Evolutionary conservation across 2,113 vertebrate species (phyloP).

Genomic region (Desmodus rotundus): DNA sequence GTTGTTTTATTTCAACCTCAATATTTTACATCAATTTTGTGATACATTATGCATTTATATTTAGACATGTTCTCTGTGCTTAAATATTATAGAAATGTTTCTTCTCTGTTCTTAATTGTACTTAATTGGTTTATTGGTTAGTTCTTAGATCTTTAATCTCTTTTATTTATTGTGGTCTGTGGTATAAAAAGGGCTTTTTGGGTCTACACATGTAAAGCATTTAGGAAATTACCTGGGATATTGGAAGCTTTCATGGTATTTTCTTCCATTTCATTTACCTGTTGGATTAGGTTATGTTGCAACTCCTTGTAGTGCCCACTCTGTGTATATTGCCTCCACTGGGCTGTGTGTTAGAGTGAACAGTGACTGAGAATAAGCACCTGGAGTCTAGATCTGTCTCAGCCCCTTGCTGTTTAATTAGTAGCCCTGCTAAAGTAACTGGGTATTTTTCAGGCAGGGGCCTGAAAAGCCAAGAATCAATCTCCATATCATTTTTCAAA

Average conservation of each 20-base stretch:
- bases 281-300: neutral
- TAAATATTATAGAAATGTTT: neutral
- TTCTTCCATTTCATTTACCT: neutral
- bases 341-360: neutral
- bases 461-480: neutral
- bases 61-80: neutral
- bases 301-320: neutral
- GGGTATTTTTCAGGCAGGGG: no score
- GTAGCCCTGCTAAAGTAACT: neutral
- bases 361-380: neutral
- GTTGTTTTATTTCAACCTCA: neutral
- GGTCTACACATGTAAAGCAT: neutral
- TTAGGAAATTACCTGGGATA: neutral
- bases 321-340: fast-evolving
- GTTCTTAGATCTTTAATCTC: neutral
- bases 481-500: neutral
- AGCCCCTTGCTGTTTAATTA: neutral
- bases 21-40: neutral
- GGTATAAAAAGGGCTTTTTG: neutral
- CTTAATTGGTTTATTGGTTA: neutral
- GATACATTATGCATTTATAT: neutral
- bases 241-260: neutral
- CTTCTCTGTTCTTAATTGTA: neutral
- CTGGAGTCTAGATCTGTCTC: neutral
- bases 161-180: neutral